Percentiles rank a stretch among this genome's conserved stretches.
Evolutionary conservation across 2,113 vertebrate species (phyloP).

Genomic region (Oryzias melastigma): DNA sequence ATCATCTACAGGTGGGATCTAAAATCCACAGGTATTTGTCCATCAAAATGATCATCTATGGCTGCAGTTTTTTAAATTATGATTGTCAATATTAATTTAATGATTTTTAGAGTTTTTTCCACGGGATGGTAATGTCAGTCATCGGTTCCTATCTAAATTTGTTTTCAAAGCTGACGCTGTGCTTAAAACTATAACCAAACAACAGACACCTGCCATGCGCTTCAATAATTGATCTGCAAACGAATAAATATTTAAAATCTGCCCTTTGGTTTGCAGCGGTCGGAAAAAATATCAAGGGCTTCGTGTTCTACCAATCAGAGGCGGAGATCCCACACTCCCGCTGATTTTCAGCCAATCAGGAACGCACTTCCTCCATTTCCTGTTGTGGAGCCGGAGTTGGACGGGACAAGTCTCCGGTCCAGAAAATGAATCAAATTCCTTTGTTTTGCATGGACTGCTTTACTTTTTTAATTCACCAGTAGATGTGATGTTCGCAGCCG

Average conservation of each 20-base stretch:
- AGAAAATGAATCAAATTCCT: constrained; percentile 40
- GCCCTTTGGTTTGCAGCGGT: constrained; percentile 34
- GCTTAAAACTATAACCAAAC: constrained; percentile 29
- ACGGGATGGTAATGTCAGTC: neutral
- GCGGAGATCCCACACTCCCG: constrained; percentile 5
- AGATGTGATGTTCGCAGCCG: constrained; percentile 5
- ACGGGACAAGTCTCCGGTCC: constrained; percentile 42
- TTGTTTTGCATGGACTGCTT: constrained; percentile 25
- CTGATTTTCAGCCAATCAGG: constrained; percentile 63
- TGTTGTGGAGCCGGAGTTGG: constrained; percentile 56
- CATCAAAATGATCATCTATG: no score
- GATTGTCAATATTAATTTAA: no score
- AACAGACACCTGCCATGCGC: constrained; percentile 29
- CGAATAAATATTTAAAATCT: constrained; percentile 74
- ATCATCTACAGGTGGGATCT: no score
- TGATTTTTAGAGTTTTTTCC: no score
- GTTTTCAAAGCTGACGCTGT: neutral
- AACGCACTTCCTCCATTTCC: constrained; percentile 63
- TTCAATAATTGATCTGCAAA: constrained; percentile 65
- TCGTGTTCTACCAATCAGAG: constrained; percentile 62
- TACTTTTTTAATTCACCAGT: neutral
- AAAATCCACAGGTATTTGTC: no score
- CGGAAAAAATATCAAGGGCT: constrained; percentile 28
- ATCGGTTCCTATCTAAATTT: neutral
- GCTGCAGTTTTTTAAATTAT: no score